Percentiles rank a stretch among this genome's conserved stretches.
phyloP scores from a whole-genome alignment of 2,113 vertebrate species.

The Erythrolamprus reginae region DNA sequence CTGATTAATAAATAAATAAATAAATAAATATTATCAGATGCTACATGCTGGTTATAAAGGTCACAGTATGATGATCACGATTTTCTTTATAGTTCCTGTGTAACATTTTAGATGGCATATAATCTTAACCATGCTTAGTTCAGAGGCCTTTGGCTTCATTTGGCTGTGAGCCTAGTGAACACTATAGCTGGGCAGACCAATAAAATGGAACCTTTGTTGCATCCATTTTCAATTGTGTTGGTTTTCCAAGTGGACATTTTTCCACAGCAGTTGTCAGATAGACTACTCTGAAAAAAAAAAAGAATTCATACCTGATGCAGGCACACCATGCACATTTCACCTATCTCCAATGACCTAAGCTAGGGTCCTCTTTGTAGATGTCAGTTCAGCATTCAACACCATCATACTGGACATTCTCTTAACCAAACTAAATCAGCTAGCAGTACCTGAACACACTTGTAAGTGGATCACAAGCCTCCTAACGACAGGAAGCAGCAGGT shows the following conservation, averaged over 20 bases:
- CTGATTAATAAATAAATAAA: no score
- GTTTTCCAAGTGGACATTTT: background rate
- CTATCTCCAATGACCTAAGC: no score
- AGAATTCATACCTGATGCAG: background rate
- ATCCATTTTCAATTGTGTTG: background rate
- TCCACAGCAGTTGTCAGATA: background rate
- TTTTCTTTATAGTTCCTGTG: background rate
- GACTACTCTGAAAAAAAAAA: background rate
- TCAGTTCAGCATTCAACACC: no score
- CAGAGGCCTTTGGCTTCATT: background rate
- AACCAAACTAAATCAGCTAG: no score
- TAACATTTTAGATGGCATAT: background rate
- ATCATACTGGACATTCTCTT: no score
- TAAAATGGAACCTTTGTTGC: background rate
- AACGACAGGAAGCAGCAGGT: no score
- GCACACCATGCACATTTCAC: background rate
- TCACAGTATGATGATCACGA: background rate
- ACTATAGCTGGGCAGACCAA: background rate
- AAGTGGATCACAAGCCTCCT: no score
- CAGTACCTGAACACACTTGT: no score
- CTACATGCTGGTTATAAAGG: background rate
- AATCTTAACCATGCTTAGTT: background rate
- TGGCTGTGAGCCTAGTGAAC: background rate
- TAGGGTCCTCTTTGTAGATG: no score
- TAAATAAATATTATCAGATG: no score